phyloP scores from a whole-genome alignment of 2,888 invertebrate species.

The Chloroclystis v-ata region DNA sequence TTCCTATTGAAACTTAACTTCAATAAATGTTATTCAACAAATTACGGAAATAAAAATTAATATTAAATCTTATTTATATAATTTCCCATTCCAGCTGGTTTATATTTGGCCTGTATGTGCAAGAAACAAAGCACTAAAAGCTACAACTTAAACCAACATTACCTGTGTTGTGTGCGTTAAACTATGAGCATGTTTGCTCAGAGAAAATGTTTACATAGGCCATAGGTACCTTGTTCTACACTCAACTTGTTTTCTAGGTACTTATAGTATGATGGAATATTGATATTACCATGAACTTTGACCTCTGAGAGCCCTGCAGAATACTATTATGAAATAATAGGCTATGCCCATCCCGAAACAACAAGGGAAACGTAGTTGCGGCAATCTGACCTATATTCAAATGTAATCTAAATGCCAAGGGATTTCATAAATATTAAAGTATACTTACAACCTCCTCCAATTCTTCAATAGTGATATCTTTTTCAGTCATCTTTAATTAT shows the following conservation, averaged over 20 bases:
- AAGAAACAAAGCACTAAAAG: too few species aligned
- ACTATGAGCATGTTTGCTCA: slow-evolving; percentile 12
- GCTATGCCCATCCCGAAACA: slow-evolving; percentile 20
- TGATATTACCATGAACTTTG: slow-evolving; percentile 1
- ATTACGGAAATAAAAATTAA: too few species aligned
- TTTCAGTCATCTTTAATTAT: slow-evolving; percentile 55
- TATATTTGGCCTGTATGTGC: too few species aligned
- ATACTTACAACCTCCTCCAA: slow-evolving; percentile 64
- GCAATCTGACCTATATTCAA: slow-evolving; percentile 52
- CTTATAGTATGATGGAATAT: neutral
- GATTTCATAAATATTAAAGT: neutral
- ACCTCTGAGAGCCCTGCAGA: slow-evolving; percentile 3
- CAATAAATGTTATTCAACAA: too few species aligned
- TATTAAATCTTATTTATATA: too few species aligned
- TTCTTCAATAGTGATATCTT: slow-evolving; percentile 64
- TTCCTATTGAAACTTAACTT: too few species aligned
- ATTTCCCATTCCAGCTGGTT: too few species aligned
- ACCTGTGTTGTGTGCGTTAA: neutral
- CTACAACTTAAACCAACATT: too few species aligned
- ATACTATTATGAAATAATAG: neutral
- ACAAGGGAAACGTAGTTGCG: slow-evolving; percentile 44
- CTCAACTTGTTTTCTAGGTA: too few species aligned
- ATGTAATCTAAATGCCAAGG: neutral
- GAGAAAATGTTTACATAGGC: slow-evolving; percentile 17
- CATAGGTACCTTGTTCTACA: too few species aligned